These are phyloP conservation scores for Micrasema longulum DNA, from an alignment of 1,140 invertebrate genomes.

Conservation along the genomic window DNA sequence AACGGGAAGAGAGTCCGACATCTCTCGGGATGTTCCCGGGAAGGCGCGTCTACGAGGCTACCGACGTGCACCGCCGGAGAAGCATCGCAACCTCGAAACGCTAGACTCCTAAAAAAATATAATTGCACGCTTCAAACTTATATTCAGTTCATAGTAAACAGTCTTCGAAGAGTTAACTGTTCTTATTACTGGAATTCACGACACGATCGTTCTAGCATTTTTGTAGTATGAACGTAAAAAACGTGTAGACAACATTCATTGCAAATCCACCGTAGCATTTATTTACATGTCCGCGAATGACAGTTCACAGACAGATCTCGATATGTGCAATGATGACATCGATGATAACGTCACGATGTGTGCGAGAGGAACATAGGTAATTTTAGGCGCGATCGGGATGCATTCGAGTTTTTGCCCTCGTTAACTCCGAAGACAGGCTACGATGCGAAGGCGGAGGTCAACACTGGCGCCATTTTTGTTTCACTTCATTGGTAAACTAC, in stretches of 20 bases:
- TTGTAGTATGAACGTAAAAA: not conserved
- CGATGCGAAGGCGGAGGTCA: conserved; percentile 38
- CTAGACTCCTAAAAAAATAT: not conserved
- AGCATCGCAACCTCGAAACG: conserved; percentile 12
- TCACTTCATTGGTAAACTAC: conserved; percentile 32
- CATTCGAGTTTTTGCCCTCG: conserved; percentile 20
- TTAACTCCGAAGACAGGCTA: conserved; percentile 26
- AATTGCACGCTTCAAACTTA: not conserved
- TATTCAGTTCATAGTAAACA: not conserved
- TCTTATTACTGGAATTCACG: conserved; percentile 9
- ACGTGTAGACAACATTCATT: conserved; percentile 5
- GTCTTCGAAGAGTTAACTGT: no score
- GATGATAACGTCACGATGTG: conserved; percentile 35
- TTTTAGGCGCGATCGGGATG: conserved; percentile 20
- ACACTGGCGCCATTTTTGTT: conserved; percentile 48
- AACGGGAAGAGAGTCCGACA: conserved; percentile 57
- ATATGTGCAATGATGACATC: conserved; percentile 26
- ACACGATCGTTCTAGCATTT: conserved; percentile 6
- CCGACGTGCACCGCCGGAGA: conserved; percentile 5
- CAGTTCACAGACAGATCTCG: conserved; percentile 41
- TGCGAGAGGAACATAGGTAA: conserved; percentile 20
- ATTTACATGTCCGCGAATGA: conserved; percentile 45
- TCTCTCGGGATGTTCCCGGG: conserved; percentile 31
- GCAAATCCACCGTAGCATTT: conserved; percentile 21
- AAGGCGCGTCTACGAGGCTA: conserved; percentile 33